These are phyloP conservation scores for Bombus sibiricus DNA, from an alignment of 1,140 invertebrate species.

Conservation along the genomic window DNA sequence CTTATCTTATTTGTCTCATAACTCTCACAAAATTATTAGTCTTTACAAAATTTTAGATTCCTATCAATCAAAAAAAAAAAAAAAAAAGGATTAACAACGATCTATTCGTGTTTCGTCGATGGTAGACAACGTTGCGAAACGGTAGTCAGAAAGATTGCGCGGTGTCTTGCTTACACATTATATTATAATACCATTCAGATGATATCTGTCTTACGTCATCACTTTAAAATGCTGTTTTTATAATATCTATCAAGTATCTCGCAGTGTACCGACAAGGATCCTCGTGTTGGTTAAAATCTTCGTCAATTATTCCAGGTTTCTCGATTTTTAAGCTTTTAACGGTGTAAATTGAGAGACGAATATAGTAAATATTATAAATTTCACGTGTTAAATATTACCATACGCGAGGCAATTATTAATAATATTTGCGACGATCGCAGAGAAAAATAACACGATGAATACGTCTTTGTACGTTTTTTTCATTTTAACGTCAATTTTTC, in stretches of 20 bases:
- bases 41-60: too few species aligned
- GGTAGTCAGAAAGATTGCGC: neutral
- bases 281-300: neutral
- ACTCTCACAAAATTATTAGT: too few species aligned
- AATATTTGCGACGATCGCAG: too few species aligned
- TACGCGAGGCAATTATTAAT: too few species aligned
- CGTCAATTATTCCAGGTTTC: neutral
- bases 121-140: conserved; percentile 30
- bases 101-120: conserved; percentile 2
- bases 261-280: neutral
- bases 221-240: conserved; percentile 30
- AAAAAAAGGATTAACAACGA: neutral
- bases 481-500: too few species aligned
- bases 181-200: conserved; percentile 58
- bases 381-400: too few species aligned
- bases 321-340: neutral
- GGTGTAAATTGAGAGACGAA: neutral
- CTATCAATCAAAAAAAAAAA: too few species aligned
- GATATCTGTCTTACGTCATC: conserved; percentile 48
- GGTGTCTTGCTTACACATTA: neutral
- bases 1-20: too few species aligned
- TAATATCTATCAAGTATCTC: conserved; percentile 1
- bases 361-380: neutral
- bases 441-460: too few species aligned
- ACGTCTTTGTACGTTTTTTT: too few species aligned